Evolutionary conservation across 2,888 invertebrate genomes (phyloP).

Genomic region (Polyommatus iphigenia): DNA sequence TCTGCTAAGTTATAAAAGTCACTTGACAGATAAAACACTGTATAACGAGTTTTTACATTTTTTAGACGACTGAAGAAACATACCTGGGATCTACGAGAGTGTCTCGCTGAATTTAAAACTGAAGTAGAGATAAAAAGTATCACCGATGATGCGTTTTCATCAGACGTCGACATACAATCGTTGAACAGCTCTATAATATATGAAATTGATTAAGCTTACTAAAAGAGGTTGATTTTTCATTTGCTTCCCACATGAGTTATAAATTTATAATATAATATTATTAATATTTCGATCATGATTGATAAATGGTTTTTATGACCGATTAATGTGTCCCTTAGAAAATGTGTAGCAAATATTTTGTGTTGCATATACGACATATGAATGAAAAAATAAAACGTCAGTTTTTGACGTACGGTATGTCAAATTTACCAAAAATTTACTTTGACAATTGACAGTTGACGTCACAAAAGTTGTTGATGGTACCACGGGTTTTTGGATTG

Average conservation of each 20-base stretch:
- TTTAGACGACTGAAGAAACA: conserved; percentile 58
- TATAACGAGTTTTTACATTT: conserved; percentile 38
- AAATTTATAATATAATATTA: too few relatives aligned
- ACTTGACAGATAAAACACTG: too few relatives aligned
- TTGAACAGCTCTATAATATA: conserved; percentile 10
- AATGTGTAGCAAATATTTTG: background rate
- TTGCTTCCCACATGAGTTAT: background rate
- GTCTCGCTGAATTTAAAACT: conserved; percentile 49
- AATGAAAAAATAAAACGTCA: too few relatives aligned
- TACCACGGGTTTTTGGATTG: too few relatives aligned
- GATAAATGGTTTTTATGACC: background rate
- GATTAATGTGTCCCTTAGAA: background rate
- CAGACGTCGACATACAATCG: conserved; percentile 55
- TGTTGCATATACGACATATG: conserved; percentile 18
- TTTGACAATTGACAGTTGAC: too few relatives aligned
- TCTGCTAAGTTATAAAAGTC: too few relatives aligned
- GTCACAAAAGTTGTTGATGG: background rate
- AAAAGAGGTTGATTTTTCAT: background rate
- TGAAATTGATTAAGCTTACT: background rate
- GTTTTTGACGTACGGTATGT: too few relatives aligned
- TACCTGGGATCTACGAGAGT: conserved; percentile 59
- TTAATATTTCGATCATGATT: background rate
- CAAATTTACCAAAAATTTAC: too few relatives aligned
- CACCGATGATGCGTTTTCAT: conserved; percentile 56
- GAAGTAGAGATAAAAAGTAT: conserved; percentile 51